Percentiles rank a stretch among this genome's conserved stretches.
phyloP scores from a whole-genome alignment of 1,140 invertebrate genomes.

The Eubasilissa regina region DNA sequence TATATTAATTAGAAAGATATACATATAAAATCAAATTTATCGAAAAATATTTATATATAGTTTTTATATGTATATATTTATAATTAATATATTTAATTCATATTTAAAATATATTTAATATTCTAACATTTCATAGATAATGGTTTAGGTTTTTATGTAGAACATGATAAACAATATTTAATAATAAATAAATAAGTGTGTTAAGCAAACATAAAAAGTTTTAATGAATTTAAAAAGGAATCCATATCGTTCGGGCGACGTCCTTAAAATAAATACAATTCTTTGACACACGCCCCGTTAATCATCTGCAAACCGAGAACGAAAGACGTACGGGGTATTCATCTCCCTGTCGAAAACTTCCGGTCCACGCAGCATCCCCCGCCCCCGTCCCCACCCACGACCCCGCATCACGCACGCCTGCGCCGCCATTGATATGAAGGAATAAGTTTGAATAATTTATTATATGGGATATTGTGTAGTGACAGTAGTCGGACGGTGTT shows the following conservation, averaged over 20 bases:
- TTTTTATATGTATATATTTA: too few species aligned
- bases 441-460: conserved; percentile 61
- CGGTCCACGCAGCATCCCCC: conserved; percentile 18
- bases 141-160: too few species aligned
- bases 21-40: too few species aligned
- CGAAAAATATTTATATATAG: too few species aligned
- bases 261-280: conserved; percentile 37
- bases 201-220: too few species aligned
- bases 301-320: conserved; percentile 30
- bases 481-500: conserved; percentile 54
- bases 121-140: too few species aligned
- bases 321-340: conserved; percentile 37
- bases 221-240: too few species aligned
- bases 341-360: conserved; percentile 45
- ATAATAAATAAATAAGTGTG: too few species aligned
- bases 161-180: too few species aligned
- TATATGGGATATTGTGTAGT: conserved; percentile 60
- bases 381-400: not conserved
- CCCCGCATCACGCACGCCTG: conserved; percentile 40
- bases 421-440: conserved; percentile 59
- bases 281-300: conserved; percentile 38
- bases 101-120: too few species aligned
- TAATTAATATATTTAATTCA: too few species aligned
- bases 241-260: not conserved
- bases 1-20: too few species aligned